Evolutionary conservation across 2,888 invertebrate species (phyloP).

Genomic region (Apantesis nais): DNA sequence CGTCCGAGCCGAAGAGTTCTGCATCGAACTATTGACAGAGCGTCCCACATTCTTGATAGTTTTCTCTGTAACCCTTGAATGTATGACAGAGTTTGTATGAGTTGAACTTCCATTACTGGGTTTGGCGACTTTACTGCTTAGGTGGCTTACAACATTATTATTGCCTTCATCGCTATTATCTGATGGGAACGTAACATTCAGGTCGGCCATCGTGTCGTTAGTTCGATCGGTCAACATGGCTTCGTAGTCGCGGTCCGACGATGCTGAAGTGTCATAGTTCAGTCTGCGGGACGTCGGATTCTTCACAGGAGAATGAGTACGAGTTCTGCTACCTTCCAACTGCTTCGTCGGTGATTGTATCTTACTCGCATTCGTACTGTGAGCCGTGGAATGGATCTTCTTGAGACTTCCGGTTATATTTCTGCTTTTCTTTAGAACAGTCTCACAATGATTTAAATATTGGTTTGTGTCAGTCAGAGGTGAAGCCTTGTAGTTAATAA

Average conservation of each 20-base stretch:
- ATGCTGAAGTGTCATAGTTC: conserved; percentile 69
- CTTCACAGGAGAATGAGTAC: conserved; percentile 61
- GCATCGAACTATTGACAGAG: conserved; percentile 51
- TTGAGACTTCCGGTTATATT: conserved; percentile 69
- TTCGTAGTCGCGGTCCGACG: conserved; percentile 70
- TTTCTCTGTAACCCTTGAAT: conserved; percentile 51
- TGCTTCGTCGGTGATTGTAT: conserved; percentile 42
- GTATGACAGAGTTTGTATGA: conserved; percentile 21
- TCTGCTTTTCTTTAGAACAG: conserved; percentile 70
- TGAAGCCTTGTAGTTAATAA: conserved; percentile 67
- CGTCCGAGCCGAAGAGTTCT: conserved; percentile 23
- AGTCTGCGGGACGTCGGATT: conserved; percentile 60
- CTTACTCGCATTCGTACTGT: conserved; percentile 44
- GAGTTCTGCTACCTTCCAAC: conserved; percentile 57
- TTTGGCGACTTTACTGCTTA: conserved; percentile 44
- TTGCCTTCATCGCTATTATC: conserved; percentile 66
- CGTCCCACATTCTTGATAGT: conserved; percentile 57
- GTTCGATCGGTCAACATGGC: conserved; percentile 76
- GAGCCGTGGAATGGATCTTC: conserved; percentile 48
- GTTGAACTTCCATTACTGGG: conserved; percentile 42
- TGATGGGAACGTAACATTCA: conserved; percentile 79
- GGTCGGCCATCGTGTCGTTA: conserved; percentile 80
- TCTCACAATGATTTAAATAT: conserved; percentile 70
- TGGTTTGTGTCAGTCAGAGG: conserved; percentile 70
- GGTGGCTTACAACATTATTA: conserved; percentile 27